These are phyloP conservation scores for Procambarus clarkii DNA, from an alignment of 1,140 invertebrate genomes.

Conservation along the genomic window DNA sequence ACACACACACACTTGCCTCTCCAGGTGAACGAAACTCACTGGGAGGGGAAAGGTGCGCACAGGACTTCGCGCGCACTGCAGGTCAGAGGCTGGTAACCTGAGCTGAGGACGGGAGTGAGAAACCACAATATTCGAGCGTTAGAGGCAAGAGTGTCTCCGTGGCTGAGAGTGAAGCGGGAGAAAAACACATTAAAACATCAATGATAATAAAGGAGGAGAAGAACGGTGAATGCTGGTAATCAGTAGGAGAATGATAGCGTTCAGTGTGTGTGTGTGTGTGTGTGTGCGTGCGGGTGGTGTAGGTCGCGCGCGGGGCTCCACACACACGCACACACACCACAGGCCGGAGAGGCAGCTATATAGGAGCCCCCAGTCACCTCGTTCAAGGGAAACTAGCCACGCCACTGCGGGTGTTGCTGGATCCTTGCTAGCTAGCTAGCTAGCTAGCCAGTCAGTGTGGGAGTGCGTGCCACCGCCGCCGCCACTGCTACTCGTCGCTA, in stretches of 20 bases:
- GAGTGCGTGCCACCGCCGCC: background rate
- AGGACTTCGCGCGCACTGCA: background rate
- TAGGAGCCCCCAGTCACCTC: constrained; percentile 5
- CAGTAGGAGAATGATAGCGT: constrained; percentile 18
- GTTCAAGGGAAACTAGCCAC: constrained; percentile 42
- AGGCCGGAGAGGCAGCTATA: background rate
- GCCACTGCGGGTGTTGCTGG: constrained; percentile 39
- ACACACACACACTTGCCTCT: constrained; percentile 1
- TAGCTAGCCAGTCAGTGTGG: background rate
- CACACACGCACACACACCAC: background rate
- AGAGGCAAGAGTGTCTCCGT: background rate
- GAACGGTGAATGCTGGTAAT: constrained; percentile 16
- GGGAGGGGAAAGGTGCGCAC: constrained; percentile 41
- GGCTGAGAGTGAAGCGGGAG: constrained; percentile 9
- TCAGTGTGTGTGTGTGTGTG: constrained; percentile 2
- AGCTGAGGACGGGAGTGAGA: background rate
- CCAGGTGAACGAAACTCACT: constrained; percentile 45
- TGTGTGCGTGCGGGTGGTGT: background rate
- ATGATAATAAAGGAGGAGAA: constrained; percentile 17
- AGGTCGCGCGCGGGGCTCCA: background rate
- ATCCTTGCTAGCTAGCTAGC: constrained; percentile 4
- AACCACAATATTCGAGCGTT: background rate
- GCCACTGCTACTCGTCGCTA: background rate
- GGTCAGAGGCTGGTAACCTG: constrained; percentile 6
- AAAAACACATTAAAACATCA: constrained; percentile 19